These are phyloP conservation scores for Mya arenaria DNA, from an alignment of 1,140 invertebrate species.

Conservation along the genomic window DNA sequence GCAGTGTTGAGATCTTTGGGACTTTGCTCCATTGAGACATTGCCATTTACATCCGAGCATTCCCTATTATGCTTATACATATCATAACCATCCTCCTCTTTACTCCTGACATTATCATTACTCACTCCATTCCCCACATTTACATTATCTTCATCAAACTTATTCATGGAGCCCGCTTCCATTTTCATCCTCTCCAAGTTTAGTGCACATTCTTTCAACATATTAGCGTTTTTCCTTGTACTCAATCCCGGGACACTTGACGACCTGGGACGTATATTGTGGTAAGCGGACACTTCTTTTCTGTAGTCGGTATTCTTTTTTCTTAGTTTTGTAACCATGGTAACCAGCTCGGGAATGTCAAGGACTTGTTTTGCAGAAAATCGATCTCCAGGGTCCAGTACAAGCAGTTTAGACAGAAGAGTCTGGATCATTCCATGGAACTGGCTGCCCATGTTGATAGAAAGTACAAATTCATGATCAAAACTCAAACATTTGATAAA, in stretches of 20 bases:
- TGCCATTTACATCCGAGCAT: too few species aligned
- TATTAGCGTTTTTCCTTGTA: not conserved
- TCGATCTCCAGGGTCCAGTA: not conserved
- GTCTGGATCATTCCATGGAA: not conserved
- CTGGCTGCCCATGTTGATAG: too few species aligned
- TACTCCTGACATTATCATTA: not conserved
- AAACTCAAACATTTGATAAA: too few species aligned
- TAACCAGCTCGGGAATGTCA: not conserved
- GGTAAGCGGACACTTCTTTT: not conserved
- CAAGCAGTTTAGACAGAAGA: not conserved
- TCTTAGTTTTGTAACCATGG: not conserved
- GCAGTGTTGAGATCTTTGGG: too few species aligned
- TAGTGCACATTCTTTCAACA: not conserved
- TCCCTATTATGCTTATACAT: too few species aligned
- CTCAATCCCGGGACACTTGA: not conserved
- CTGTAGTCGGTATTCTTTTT: not conserved
- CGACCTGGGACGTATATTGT: not conserved
- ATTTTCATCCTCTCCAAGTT: not conserved
- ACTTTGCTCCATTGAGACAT: too few species aligned
- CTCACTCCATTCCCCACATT: not conserved
- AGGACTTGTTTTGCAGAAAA: not conserved
- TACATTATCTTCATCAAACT: not conserved
- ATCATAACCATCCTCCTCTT: not conserved
- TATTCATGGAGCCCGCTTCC: not conserved
- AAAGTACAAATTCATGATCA: too few species aligned